Evolutionary conservation across 1,140 invertebrate genomes (phyloP).

Genomic region (Stegodyphus dumicola): DNA sequence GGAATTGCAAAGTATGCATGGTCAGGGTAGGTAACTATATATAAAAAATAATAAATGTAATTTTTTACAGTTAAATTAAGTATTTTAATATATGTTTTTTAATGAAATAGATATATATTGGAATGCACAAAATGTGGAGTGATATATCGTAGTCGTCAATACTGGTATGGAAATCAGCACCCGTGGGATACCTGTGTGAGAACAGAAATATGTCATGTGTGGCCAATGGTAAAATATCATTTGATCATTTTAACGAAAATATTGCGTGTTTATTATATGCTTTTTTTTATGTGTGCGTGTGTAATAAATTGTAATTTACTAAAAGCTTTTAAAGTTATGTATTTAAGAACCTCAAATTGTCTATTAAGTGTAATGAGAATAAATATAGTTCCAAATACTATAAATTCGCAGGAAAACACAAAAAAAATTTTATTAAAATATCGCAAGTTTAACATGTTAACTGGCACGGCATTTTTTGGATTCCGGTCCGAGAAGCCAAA

Average conservation of each 20-base stretch:
- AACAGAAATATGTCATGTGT: slow-evolving; percentile 82
- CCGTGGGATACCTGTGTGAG: slow-evolving; percentile 78
- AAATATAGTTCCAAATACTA: too few species aligned
- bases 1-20: slow-evolving; percentile 82
- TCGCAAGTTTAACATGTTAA: too few species aligned
- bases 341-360: too few species aligned
- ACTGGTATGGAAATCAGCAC: slow-evolving; percentile 87
- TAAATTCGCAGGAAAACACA: too few species aligned
- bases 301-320: neutral
- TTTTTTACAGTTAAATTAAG: neutral
- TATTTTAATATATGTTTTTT: slow-evolving; percentile 22
- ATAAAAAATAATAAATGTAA: neutral
- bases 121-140: slow-evolving; percentile 85
- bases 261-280: neutral
- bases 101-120: slow-evolving; percentile 74
- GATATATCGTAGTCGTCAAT: slow-evolving; percentile 83
- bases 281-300: neutral
- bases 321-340: too few species aligned
- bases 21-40: slow-evolving; percentile 75
- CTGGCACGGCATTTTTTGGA: too few species aligned
- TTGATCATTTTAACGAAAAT: neutral
- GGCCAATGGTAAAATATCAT: slow-evolving; percentile 75
- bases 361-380: too few species aligned
- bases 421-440: too few species aligned
- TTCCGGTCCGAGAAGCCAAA: too few species aligned